Evolutionary conservation across 1,140 invertebrate species (phyloP).

Genomic region (Euura lappo): DNA sequence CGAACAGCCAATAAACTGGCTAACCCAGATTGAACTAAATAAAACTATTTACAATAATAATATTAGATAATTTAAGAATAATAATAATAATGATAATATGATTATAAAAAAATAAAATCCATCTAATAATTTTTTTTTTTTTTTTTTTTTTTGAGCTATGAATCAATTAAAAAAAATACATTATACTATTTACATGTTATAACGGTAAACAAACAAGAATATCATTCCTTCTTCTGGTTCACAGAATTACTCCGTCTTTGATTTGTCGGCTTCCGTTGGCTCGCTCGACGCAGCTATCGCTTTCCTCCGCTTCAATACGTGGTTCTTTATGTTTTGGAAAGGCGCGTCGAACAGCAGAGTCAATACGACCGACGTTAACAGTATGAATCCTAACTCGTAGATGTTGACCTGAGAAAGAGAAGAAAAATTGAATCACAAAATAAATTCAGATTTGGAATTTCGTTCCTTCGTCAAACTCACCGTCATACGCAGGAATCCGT

Average conservation of each 20-base stretch:
- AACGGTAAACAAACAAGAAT: no score
- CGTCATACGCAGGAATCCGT: conserved; percentile 61
- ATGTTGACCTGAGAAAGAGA: conserved; percentile 61
- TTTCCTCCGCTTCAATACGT: conserved; percentile 41
- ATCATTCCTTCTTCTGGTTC: no score
- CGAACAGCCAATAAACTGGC: no score
- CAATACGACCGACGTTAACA: conserved; percentile 64
- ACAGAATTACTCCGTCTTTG: not conserved
- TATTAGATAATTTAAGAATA: not conserved
- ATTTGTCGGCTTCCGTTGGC: not conserved
- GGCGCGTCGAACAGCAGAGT: conserved; percentile 72
- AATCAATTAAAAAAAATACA: no score
- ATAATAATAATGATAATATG: conserved; percentile 11
- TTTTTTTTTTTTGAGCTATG: conserved; percentile 10
- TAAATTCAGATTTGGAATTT: not conserved
- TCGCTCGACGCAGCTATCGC: not conserved
- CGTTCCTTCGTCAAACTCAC: conserved; percentile 45
- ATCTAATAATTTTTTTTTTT: conserved; percentile 9
- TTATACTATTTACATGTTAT: no score
- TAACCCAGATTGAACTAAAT: no score
- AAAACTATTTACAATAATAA: not conserved
- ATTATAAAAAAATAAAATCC: conserved; percentile 11
- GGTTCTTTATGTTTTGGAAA: conserved; percentile 71
- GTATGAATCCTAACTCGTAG: conserved; percentile 63
- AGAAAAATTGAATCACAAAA: conserved; percentile 8